phyloP scores from a whole-genome alignment of 2,888 invertebrate species.

The Ectemnius continuus region DNA sequence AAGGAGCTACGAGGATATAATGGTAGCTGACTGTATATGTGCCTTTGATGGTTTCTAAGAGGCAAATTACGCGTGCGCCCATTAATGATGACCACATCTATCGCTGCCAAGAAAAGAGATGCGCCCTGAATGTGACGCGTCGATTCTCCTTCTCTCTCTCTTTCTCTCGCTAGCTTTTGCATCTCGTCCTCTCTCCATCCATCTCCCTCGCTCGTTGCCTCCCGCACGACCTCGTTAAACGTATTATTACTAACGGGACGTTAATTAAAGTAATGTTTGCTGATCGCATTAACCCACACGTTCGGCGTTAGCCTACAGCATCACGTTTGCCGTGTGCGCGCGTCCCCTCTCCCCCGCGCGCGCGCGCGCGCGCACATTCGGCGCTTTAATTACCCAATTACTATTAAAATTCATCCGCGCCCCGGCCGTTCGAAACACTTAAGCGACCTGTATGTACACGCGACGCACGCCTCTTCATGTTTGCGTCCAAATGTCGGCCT shows the following conservation, averaged over 20 bases:
- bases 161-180: not conserved
- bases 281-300: conserved; percentile 18
- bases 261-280: conserved; percentile 41
- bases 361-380: not conserved
- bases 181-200: not conserved
- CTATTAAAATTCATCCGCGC: conserved; percentile 2
- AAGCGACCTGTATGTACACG: not conserved
- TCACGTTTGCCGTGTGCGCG: too few species aligned
- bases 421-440: not conserved
- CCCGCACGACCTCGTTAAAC: not conserved
- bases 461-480: too few species aligned
- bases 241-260: not conserved
- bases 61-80: conserved; percentile 44
- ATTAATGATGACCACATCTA: conserved; percentile 42
- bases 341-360: too few species aligned
- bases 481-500: not conserved
- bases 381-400: conserved; percentile 6
- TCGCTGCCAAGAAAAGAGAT: conserved; percentile 20
- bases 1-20: conserved; percentile 21
- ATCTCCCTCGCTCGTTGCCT: not conserved
- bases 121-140: not conserved
- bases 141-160: too few species aligned
- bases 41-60: conserved; percentile 48
- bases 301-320: not conserved
- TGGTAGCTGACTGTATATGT: conserved; percentile 8